A percentile compares a stretch with the other conserved stretches of the same genome.
phyloP scores from a whole-genome alignment of 2,888 invertebrate genomes.

The Mesorhabditis spiculigera region DNA sequence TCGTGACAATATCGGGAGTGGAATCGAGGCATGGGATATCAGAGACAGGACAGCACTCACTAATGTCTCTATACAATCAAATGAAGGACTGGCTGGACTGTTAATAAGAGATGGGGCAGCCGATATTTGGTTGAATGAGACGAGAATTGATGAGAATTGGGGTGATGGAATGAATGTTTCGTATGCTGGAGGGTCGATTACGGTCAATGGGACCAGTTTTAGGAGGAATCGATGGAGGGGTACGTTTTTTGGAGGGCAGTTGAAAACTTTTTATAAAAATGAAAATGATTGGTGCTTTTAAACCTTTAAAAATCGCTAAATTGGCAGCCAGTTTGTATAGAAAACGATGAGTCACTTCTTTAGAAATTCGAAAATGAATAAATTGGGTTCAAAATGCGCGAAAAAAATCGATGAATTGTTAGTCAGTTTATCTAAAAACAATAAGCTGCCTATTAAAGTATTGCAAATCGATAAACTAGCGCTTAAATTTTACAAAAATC shows the following conservation, averaged over 20 bases:
- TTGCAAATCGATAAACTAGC: no score
- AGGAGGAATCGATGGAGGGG: constrained; percentile 79
- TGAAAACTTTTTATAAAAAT: not conserved
- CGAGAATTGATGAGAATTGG: constrained; percentile 80
- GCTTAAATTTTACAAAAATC: no score
- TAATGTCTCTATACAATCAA: constrained; percentile 57
- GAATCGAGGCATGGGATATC: constrained; percentile 84
- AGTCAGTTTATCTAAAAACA: no score
- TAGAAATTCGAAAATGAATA: no score
- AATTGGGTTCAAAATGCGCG: no score
- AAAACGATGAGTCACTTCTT: no score
- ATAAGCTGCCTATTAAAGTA: no score
- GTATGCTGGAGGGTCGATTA: constrained; percentile 86
- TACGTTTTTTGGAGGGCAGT: constrained; percentile 5
- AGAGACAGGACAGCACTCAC: constrained; percentile 63
- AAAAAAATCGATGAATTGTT: no score
- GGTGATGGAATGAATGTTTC: constrained; percentile 94
- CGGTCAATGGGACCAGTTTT: constrained; percentile 80
- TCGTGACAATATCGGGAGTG: constrained; percentile 85
- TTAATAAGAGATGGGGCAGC: constrained; percentile 80
- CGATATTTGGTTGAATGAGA: constrained; percentile 86
- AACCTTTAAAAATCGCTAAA: not conserved
- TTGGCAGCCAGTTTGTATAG: no score
- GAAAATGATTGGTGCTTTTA: not conserved
- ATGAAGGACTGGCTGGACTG: constrained; percentile 28